Conservation (phyloP, 2,888 invertebrate species). For the Callosobruchus maculatus region DNA sequence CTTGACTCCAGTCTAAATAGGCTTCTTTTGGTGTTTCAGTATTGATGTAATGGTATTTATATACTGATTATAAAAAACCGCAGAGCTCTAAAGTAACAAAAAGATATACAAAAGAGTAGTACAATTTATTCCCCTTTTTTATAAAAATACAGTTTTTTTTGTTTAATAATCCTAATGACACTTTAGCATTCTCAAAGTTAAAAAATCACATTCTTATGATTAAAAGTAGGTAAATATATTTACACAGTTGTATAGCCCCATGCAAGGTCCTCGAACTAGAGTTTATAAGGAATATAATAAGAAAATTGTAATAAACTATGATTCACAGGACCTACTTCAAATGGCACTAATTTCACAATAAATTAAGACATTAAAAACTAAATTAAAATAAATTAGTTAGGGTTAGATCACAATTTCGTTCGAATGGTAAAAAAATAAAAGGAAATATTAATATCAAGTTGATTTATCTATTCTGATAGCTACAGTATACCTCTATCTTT, state of each 20-base stretch:
- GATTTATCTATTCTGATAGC: background rate
- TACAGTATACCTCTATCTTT: background rate
- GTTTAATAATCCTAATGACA: background rate
- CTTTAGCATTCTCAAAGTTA: background rate
- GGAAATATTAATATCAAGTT: background rate
- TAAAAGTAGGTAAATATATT: background rate
- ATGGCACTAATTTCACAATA: slow-evolving; percentile 17
- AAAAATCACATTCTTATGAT: background rate
- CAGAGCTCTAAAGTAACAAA: too few species aligned
- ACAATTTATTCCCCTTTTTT: background rate
- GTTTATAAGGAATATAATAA: slow-evolving; percentile 19
- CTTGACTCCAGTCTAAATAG: too few species aligned
- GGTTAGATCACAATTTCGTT: slow-evolving; percentile 18
- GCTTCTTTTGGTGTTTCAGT: too few species aligned
- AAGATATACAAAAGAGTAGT: background rate
- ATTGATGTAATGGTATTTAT: too few species aligned
- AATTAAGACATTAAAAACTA: slow-evolving; percentile 15
- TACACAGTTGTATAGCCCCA: background rate
- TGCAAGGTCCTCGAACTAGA: slow-evolving; percentile 31
- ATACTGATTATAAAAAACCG: too few species aligned
- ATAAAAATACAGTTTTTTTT: background rate
- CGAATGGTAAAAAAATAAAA: background rate
- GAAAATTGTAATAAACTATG: slow-evolving; percentile 25
- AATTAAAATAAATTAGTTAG: slow-evolving; percentile 19
- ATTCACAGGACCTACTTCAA: slow-evolving; percentile 28